Evolutionary conservation across 2,797 vertebrate species (phyloP).

Genomic region (Molothrus aeneus): DNA sequence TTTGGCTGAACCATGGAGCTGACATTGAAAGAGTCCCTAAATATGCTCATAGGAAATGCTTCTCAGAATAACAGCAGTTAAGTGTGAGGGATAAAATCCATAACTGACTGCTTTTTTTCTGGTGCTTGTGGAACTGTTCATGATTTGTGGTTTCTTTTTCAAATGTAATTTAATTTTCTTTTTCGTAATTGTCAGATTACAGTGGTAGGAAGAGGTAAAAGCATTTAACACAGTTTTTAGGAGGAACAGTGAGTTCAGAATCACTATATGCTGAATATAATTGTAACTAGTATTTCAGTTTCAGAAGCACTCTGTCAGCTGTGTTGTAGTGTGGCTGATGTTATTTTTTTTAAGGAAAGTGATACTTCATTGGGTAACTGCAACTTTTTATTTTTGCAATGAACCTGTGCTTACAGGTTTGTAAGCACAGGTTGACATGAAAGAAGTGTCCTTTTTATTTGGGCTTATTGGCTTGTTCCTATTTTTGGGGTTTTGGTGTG

Average conservation of each 20-base stretch:
- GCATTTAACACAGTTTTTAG: background rate
- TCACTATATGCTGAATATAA: background rate
- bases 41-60: background rate
- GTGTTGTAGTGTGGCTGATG: background rate
- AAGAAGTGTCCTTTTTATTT: background rate
- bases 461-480: background rate
- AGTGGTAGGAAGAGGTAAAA: background rate
- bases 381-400: background rate
- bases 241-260: background rate
- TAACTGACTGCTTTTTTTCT: background rate
- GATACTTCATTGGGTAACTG: background rate
- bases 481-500: rapidly evolving
- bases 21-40: background rate
- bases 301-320: background rate
- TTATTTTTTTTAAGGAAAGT: background rate
- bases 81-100: background rate
- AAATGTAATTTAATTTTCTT: background rate
- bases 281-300: background rate
- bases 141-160: background rate
- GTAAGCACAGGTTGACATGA: background rate
- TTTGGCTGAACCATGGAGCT: background rate
- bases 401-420: background rate
- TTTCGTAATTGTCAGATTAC: background rate
- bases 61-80: background rate
- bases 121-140: background rate